Percentiles rank a stretch among this genome's conserved stretches.
These are phyloP conservation scores for Lamprotornis superbus DNA, from an alignment of 2,113 vertebrate species.

Conservation along the genomic window DNA sequence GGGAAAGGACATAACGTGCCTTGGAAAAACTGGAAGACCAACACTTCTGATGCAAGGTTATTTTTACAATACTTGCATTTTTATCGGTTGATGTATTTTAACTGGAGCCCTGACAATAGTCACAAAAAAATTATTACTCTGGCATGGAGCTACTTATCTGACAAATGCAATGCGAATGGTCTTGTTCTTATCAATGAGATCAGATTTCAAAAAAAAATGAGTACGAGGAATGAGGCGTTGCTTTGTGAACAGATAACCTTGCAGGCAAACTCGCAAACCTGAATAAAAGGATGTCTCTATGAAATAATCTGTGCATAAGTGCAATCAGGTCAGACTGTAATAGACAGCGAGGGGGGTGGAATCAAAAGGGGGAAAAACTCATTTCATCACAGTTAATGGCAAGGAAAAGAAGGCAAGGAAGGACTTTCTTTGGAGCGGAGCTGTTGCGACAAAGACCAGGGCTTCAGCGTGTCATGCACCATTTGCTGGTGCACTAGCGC, in stretches of 20 bases:
- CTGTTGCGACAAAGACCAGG: constrained; percentile 76
- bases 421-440: constrained; percentile 80
- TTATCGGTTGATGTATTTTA: constrained; percentile 74
- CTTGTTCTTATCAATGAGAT: constrained; percentile 76
- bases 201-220: constrained; percentile 72
- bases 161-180: constrained; percentile 64
- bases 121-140: constrained; percentile 73
- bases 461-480: constrained; percentile 78
- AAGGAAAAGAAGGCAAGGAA: constrained; percentile 82
- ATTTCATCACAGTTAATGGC: constrained; percentile 86
- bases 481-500: constrained; percentile 75
- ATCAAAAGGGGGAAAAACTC: constrained; percentile 79
- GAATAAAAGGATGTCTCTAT: constrained; percentile 73
- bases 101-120: constrained; percentile 71
- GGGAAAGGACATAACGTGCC: not conserved
- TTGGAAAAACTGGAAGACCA: not conserved
- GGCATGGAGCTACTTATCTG: constrained; percentile 71
- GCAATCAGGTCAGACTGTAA: constrained; percentile 75
- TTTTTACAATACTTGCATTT: constrained; percentile 76
- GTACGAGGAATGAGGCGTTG: constrained; percentile 45
- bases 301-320: constrained; percentile 79
- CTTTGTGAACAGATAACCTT: constrained; percentile 80
- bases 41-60: constrained; percentile 67
- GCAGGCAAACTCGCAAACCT: constrained; percentile 75
- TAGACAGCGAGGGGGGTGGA: constrained; percentile 69